A percentile compares a stretch with the other conserved stretches of the same genome.
These are phyloP conservation scores for Steinernema khuongi DNA, from an alignment of 1,140 invertebrate species.

Conservation along the genomic window DNA sequence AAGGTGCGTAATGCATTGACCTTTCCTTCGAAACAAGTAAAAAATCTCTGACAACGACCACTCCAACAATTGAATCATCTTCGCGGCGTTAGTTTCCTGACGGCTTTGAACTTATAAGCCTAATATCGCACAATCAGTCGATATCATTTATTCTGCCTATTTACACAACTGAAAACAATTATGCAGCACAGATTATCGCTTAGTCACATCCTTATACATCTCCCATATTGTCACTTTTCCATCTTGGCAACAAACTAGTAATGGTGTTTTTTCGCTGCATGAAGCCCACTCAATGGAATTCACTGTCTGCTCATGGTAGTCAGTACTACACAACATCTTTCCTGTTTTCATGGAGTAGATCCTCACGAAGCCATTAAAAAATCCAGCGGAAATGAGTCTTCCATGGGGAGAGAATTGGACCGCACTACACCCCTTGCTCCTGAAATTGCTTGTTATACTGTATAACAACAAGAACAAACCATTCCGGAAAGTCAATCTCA, in stretches of 20 bases:
- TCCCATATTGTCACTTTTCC: neutral
- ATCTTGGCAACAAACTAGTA: neutral
- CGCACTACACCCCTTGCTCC: neutral
- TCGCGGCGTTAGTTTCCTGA: too few relatives aligned
- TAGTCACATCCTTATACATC: neutral
- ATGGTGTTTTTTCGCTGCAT: neutral
- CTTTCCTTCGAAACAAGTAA: too few relatives aligned
- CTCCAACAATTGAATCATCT: too few relatives aligned
- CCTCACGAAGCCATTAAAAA: neutral
- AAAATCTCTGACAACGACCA: too few relatives aligned
- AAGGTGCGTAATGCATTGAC: too few relatives aligned
- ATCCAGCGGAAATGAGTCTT: neutral
- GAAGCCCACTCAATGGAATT: neutral
- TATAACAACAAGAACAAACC: neutral
- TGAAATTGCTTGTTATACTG: neutral
- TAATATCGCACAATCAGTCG: too few relatives aligned
- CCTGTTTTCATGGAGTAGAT: neutral
- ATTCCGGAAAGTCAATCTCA: neutral
- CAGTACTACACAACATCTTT: neutral
- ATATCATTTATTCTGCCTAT: too few relatives aligned
- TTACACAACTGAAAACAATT: too few relatives aligned
- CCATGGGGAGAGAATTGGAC: neutral
- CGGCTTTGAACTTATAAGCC: too few relatives aligned
- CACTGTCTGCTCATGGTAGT: neutral
- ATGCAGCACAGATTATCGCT: too few relatives aligned